These are phyloP conservation scores for Calyptommatus sinebrachiatus DNA, from an alignment of 2,113 vertebrate genomes.

Conservation along the genomic window DNA sequence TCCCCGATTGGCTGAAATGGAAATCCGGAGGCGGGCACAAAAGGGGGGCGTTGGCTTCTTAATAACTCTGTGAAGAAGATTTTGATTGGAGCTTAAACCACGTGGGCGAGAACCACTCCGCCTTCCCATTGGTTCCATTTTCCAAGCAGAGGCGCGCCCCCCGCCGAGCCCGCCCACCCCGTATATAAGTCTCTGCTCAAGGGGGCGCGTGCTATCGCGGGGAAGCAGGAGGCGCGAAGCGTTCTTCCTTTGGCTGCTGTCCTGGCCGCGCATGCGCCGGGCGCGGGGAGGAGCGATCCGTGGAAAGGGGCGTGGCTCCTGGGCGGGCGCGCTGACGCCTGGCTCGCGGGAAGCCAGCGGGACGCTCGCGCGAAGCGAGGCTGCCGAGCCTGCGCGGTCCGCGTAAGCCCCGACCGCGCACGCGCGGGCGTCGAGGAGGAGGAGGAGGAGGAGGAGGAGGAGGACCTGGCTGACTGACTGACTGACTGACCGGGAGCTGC, in stretches of 20 bases:
- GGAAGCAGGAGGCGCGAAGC: conserved; percentile 5
- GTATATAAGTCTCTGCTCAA: background rate
- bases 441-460: background rate
- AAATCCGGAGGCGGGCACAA: background rate
- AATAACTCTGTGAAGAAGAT: no score
- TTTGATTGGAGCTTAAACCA: background rate
- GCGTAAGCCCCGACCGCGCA: background rate
- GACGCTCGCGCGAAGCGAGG: background rate
- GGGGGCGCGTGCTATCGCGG: conserved; percentile 17
- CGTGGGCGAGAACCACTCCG: background rate
- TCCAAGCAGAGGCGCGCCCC: background rate
- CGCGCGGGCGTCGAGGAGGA: background rate
- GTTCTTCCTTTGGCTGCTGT: background rate
- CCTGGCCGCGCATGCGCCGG: conserved; percentile 8
- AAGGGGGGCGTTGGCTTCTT: background rate
- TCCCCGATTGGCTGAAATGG: background rate
- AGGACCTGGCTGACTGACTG: no score
- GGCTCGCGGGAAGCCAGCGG: background rate
- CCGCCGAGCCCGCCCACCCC: background rate
- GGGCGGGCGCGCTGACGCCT: background rate
- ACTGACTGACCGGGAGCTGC: no score
- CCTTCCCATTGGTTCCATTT: rapidly evolving
- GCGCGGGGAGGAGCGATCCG: background rate
- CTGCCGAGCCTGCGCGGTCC: background rate
- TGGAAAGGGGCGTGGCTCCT: no score